Evolutionary conservation across 2,797 vertebrate genomes (phyloP), one percentile per base, ranked within the genome.

Genomic region (Microcaecilia unicolor): DNA sequence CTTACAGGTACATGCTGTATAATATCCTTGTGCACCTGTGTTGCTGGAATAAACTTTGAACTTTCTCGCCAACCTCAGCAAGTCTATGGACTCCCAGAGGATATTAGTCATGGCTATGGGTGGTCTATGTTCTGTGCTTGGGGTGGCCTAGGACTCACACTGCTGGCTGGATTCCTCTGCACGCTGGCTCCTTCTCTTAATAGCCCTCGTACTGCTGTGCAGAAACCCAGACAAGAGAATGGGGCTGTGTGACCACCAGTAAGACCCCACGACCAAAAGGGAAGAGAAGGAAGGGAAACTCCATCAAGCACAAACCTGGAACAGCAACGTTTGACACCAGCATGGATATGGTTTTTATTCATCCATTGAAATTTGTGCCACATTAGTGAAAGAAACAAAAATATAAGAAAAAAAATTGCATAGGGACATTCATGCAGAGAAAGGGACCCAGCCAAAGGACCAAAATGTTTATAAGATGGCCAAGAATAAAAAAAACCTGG

Each of bases 111-210:
- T 54, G 92, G 92, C 70, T 95, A 95, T 64, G 92, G 92, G 72
- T 95, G 92, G 92, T 95, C 92, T 75, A 95, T 95, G 92, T 95
- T 95, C 71, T 95, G 92, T 77, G 92, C 92, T 68, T 95, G 92
- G 92, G 92, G 92, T 0, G 92, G 91, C 28, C 76, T 95, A 22
- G 92, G 92, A 41, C 90, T 95, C 64, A 95, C 92, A 21, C 74
- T 95, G 72, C 80, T 95, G 55, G 89, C 92, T 18, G 92, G 92
- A 25, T 95, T 95, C 74, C 85, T 95, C 61, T 95, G 92, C 74
- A 95, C 92, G 5, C 54, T 95, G 65, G 92, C 92, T 32, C 92
- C 91, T 0, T 95, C 92, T 15, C 78, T 95, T 62, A 92, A 86
- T 74, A 81, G 80, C n/a, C 87, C 92, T 2, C 91, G 86, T 70